Evolutionary conservation across 2,797 vertebrate genomes (phyloP).

Genomic region (Anguilla megastoma): DNA sequence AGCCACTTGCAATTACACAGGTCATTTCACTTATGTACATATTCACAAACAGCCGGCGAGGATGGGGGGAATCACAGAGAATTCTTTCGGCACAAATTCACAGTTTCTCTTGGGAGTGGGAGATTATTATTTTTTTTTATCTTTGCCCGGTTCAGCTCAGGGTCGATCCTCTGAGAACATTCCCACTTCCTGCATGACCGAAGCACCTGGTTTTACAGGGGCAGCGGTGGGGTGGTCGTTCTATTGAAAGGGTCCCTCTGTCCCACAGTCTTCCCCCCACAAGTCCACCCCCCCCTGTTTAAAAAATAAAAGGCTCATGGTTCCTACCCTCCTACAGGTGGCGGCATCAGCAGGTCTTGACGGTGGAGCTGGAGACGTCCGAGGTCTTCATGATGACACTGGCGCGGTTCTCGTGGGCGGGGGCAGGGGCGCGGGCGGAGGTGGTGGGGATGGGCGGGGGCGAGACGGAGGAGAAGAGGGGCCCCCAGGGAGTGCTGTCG

Average conservation of each 20-base stretch:
- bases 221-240: not conserved
- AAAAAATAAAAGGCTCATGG: not conserved
- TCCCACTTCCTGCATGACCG: not conserved
- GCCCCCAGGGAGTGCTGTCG: conserved; percentile 74
- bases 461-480: conserved; percentile 62
- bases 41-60: conserved; percentile 71
- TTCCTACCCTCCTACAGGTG: conserved; percentile 27
- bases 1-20: conserved; percentile 77
- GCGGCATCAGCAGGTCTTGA: conserved; percentile 80
- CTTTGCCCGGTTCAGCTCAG: conserved; percentile 65
- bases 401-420: conserved; percentile 82
- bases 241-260: conserved; percentile 10
- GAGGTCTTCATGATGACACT: conserved; percentile 98
- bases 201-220: not conserved
- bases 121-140: not conserved
- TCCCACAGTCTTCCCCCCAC: conserved; percentile 34
- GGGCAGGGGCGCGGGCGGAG: conserved; percentile 66
- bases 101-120: conserved; percentile 69
- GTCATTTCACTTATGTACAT: conserved; percentile 83
- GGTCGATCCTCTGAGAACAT: not conserved
- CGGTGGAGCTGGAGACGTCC: conserved; percentile 82
- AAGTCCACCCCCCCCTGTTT: conserved; percentile 51
- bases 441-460: conserved; percentile 61
- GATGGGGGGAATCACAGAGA: not conserved
- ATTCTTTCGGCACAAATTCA: conserved; percentile 63